phyloP scores from a whole-genome alignment of 2,888 invertebrate species.

The Mylabris sibirica region DNA sequence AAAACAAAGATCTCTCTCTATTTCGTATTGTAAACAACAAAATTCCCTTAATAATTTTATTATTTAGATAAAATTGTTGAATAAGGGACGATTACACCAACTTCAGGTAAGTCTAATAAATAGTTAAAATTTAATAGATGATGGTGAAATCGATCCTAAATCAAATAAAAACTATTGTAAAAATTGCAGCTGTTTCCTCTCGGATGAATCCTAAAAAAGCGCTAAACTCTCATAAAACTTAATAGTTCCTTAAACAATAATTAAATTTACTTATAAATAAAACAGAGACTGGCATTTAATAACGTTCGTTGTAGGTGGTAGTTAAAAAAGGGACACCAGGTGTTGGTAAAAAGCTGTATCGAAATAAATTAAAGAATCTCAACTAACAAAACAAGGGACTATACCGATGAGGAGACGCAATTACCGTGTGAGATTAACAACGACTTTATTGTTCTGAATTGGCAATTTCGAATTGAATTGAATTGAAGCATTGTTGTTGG shows the following conservation, averaged over 20 bases:
- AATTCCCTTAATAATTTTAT: neutral
- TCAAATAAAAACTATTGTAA: neutral
- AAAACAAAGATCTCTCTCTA: neutral
- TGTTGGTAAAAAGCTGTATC: constrained; percentile 34
- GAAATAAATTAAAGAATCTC: constrained; percentile 41
- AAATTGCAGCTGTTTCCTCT: neutral
- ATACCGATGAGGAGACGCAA: constrained; percentile 23
- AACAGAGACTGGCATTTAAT: constrained; percentile 26
- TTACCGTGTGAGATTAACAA: constrained; percentile 39
- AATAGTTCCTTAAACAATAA: constrained; percentile 20
- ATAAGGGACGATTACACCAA: too few species aligned
- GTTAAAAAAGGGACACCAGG: constrained; percentile 34
- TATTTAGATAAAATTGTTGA: neutral
- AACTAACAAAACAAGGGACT: constrained; percentile 32
- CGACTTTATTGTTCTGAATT: constrained; percentile 42
- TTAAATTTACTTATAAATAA: constrained; percentile 24
- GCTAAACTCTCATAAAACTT: constrained; percentile 8
- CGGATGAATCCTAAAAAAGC: neutral
- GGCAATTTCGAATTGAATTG: constrained; percentile 37
- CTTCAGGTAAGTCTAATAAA: too few species aligned
- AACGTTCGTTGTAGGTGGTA: constrained; percentile 16
- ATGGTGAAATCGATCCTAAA: too few species aligned
- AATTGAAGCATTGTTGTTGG: constrained; percentile 27
- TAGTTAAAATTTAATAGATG: neutral
- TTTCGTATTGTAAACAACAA: neutral